Base-by-base conservation (phyloP, 2,888 invertebrate species). In the Melanargia galathea region DNA sequence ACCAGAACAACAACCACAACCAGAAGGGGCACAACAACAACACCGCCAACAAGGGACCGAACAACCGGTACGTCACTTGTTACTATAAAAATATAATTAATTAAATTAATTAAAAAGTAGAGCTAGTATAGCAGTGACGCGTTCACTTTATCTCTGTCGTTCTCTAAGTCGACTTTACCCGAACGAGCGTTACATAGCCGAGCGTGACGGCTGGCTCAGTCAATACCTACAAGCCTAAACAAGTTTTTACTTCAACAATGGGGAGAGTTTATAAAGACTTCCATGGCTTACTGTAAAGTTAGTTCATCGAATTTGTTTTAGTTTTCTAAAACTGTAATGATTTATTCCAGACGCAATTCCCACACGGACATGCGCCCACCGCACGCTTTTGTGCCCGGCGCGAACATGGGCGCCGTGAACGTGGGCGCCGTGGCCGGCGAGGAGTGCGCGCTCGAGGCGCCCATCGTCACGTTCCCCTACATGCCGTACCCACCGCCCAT, bases 401-500 rank as follows among this genome's bases (percentile, higher is more conserved):
- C 57, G 24, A 26, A 51, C 59, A 65, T 65, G 60, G 84, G 0
- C 81, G 81, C 71, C 72, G 77, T 75, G 0, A 73, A 78, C 68
- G 40, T 69, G 43, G 64, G 48, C 38, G 52, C 43, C 6, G 58
- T 51, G 65, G 62, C 56, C 65, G 64, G 60, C 63, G 70, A 71
- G 45, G 77, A 76, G 64, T 77, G 67, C 13, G n/a, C 76, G 6
- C 5, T 57, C 65, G 85, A 85, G 68, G 77, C 72, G 65, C 80
- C 82, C 45, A 45, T 88, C 66, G 70, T 86, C 20, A 70, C 80
- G 45, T 71, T 86, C 73, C 86, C 90, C n/a, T 90, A 87, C 83
- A 79, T 89, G 54, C 82, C 84, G 45, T 90, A 90, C 81, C 90
- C 91, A 73, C 91, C 91, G 68, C 89, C 90, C 48, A 71, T 90